Conservation (phyloP, 1,140 invertebrate genomes). For the Andrena cerasifolii region DNA sequence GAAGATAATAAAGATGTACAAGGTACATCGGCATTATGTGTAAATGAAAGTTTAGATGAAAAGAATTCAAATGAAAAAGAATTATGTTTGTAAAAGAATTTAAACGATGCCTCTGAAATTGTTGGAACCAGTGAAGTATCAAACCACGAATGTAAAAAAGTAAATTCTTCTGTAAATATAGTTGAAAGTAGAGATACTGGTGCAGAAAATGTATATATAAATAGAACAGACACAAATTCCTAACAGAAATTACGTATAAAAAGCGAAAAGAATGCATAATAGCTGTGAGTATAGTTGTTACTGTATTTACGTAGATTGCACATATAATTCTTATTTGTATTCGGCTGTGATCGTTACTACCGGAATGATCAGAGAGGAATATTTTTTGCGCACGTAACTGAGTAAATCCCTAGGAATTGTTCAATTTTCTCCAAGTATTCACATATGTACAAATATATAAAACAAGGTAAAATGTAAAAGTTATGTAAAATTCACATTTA, state of each 20-base stretch:
- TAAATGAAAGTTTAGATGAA: conserved; percentile 15
- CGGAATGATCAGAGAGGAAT: neutral
- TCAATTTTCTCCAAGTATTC: neutral
- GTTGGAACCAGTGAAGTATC: neutral
- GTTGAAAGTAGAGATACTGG: conserved; percentile 11
- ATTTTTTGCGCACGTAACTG: neutral
- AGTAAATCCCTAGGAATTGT: neutral
- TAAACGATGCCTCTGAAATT: conserved; percentile 31
- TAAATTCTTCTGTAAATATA: neutral
- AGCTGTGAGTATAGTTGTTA: too few relatives aligned
- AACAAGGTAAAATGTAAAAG: neutral
- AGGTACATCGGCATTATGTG: neutral
- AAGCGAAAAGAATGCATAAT: neutral
- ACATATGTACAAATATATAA: neutral
- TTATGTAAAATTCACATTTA: neutral
- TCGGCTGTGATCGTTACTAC: neutral
- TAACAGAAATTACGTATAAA: neutral
- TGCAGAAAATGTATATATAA: neutral
- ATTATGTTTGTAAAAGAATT: conserved; percentile 23
- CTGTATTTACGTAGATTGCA: too few relatives aligned
- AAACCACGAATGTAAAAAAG: neutral
- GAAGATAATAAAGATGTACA: neutral
- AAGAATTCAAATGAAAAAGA: conserved; percentile 5
- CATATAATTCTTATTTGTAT: neutral
- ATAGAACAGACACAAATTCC: neutral